These are phyloP conservation scores for Palythoa grandiflora DNA, from an alignment of 92 coral and sea anemone species.

Conservation along the genomic window DNA sequence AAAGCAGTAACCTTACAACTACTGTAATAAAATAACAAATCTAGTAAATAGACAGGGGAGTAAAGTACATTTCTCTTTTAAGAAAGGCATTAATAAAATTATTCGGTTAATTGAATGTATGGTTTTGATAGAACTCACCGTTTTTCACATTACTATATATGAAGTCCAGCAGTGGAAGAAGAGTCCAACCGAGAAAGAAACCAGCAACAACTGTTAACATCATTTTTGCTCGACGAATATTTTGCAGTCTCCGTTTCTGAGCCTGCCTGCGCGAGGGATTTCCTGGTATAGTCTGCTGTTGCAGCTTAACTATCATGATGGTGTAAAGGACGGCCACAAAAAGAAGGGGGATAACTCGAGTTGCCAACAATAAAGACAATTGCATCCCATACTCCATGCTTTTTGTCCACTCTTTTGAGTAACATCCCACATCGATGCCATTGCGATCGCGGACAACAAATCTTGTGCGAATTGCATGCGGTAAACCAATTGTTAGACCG, in stretches of 20 bases:
- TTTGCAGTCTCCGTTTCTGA: constrained; percentile 15
- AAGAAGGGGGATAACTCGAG: constrained; percentile 11
- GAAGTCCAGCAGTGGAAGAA: constrained; percentile 24
- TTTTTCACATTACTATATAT: background rate
- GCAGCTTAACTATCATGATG: constrained; percentile 4
- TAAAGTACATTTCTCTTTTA: no score
- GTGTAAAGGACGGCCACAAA: background rate
- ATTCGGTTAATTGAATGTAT: no score
- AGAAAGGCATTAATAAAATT: no score
- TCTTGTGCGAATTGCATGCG: constrained; percentile 20
- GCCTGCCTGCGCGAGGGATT: constrained; percentile 13
- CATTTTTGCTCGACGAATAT: constrained; percentile 33
- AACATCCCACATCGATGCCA: constrained; percentile 3
- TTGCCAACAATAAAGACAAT: background rate
- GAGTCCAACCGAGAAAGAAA: constrained; percentile 24
- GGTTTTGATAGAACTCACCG: background rate
- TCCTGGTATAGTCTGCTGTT: constrained; percentile 21
- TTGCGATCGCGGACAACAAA: background rate
- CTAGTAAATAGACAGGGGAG: background rate
- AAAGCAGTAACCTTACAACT: no score
- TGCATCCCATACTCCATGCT: background rate
- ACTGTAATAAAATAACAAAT: no score
- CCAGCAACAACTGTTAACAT: constrained; percentile 3
- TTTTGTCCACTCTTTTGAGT: constrained; percentile 26
- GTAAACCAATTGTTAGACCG: constrained; percentile 18